Percentiles rank a stretch among this genome's conserved stretches.
Conservation (phyloP, 2,797 vertebrate genomes). For the Platalea minor region DNA sequence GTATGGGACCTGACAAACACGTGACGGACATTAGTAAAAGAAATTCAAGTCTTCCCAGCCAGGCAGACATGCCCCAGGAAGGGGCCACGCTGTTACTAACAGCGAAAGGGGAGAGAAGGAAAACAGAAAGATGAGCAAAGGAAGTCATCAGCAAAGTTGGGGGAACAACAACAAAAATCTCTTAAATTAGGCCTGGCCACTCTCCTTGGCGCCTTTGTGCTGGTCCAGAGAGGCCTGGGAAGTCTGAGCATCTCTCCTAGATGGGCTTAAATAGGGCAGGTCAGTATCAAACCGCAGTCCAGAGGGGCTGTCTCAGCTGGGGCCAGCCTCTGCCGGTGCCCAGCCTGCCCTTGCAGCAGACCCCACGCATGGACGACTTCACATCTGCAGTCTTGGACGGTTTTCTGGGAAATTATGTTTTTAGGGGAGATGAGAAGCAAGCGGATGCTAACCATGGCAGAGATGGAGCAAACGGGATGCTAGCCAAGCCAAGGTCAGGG, state of each 20-base stretch:
- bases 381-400: neutral
- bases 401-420: neutral
- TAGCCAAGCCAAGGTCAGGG: neutral
- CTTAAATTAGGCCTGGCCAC: neutral
- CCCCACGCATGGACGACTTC: fast-evolving
- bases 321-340: neutral
- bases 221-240: neutral
- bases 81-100: neutral
- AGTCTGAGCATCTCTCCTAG: neutral
- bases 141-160: neutral
- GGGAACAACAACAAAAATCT: neutral
- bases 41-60: neutral
- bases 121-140: neutral
- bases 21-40: neutral
- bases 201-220: neutral
- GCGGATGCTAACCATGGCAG: neutral
- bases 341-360: neutral
- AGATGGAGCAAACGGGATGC: neutral
- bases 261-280: neutral
- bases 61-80: neutral
- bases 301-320: neutral
- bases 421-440: neutral
- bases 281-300: fast-evolving
- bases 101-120: neutral
- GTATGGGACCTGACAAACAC: neutral